Conservation (phyloP, 2,888 invertebrate species). For the Calliopum simillimum region DNA sequence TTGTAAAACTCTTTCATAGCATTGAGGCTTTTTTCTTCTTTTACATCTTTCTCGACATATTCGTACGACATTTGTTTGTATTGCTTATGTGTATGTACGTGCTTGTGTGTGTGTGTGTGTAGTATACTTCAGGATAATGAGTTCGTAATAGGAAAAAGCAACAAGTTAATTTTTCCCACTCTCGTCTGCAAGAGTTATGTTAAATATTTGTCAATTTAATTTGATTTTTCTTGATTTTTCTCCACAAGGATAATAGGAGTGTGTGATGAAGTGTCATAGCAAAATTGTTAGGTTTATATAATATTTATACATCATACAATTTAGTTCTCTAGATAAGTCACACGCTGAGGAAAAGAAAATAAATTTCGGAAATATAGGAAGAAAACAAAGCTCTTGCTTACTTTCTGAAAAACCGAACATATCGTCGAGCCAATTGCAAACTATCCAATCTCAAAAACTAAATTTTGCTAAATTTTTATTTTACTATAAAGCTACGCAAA, state of each 20-base stretch:
- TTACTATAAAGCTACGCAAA: no score
- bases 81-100: neutral
- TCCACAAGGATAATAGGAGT: neutral
- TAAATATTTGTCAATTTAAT: slow-evolving; percentile 29
- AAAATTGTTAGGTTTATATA: no score
- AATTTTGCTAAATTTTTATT: no score
- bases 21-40: neutral
- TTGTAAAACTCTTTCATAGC: neutral
- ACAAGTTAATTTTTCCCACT: slow-evolving; percentile 26
- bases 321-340: no score
- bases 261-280: no score
- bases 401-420: no score
- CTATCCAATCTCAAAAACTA: no score
- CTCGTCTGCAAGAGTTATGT: neutral
- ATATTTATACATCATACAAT: no score
- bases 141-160: slow-evolving; percentile 26
- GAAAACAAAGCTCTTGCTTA: no score
- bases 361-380: no score
- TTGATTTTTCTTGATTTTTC: slow-evolving; percentile 5
- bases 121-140: slow-evolving; percentile 16
- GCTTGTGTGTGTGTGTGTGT: neutral
- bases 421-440: no score
- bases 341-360: no score
- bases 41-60: neutral
- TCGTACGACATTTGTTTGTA: neutral